Conservation (phyloP, 2,797 vertebrate species). For the Melanotaenia boesemani region DNA sequence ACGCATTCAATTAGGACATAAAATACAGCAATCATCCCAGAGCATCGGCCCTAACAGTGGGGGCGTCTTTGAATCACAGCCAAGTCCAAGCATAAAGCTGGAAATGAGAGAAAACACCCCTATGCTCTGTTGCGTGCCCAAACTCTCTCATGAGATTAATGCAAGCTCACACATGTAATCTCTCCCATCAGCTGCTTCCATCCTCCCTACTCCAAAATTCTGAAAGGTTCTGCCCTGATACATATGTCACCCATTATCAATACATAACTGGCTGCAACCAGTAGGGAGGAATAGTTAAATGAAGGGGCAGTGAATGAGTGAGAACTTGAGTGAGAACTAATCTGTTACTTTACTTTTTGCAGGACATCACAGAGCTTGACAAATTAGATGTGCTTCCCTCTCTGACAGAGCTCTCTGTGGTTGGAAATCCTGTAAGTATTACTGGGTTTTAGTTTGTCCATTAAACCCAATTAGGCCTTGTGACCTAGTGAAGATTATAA, state of each 20-base stretch:
- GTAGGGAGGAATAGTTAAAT: slow-evolving; percentile 16
- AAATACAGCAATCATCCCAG: slow-evolving; percentile 75
- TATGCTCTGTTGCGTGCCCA: slow-evolving; percentile 55
- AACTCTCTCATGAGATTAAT: slow-evolving; percentile 78
- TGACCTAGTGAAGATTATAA: slow-evolving; percentile 8
- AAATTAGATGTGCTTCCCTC: slow-evolving; percentile 87
- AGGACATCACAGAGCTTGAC: slow-evolving; percentile 89
- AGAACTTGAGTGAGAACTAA: slow-evolving; percentile 1
- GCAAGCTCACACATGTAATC: slow-evolving; percentile 76
- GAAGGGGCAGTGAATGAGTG: not conserved
- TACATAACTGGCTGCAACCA: slow-evolving; percentile 22
- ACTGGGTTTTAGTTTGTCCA: slow-evolving; percentile 17
- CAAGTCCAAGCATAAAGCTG: slow-evolving; percentile 55
- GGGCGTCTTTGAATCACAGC: slow-evolving; percentile 62
- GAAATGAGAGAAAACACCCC: slow-evolving; percentile 55
- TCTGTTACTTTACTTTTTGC: slow-evolving; percentile 36
- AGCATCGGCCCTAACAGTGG: slow-evolving; percentile 52
- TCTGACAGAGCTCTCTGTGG: slow-evolving; percentile 87
- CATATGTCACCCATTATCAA: slow-evolving; percentile 55
- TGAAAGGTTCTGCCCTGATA: slow-evolving; percentile 47
- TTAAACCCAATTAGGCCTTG: slow-evolving; percentile 18
- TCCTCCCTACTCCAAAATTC: slow-evolving; percentile 60
- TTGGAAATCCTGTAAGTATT: slow-evolving; percentile 88
- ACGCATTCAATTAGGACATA: slow-evolving; percentile 77
- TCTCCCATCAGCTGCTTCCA: slow-evolving; percentile 65